Evolutionary conservation across 2,888 invertebrate species (phyloP).

Genomic region (Chloromyia formosa): DNA sequence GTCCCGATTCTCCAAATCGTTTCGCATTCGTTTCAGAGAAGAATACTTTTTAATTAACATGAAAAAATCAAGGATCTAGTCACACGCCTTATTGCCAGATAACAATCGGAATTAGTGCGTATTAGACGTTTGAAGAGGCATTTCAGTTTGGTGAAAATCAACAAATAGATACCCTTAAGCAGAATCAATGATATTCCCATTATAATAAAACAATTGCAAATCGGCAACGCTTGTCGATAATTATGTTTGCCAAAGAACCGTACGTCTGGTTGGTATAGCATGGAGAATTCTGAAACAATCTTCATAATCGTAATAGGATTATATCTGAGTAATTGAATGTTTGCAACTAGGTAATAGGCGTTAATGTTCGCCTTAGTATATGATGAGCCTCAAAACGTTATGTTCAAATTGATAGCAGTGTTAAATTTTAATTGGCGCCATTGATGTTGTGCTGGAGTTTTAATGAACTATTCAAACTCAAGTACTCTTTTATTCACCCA

Average conservation of each 20-base stretch:
- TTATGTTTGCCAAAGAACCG: background rate
- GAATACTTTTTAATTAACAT: too few relatives aligned
- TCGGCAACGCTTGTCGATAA: background rate
- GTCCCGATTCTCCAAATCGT: too few relatives aligned
- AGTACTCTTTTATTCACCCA: background rate
- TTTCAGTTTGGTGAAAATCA: too few relatives aligned
- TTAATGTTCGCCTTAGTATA: background rate
- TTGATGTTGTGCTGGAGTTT: background rate
- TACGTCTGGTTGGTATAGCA: background rate
- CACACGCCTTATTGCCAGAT: too few relatives aligned
- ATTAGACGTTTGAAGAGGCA: too few relatives aligned
- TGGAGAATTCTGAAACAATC: background rate
- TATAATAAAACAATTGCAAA: background rate
- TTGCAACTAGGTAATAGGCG: background rate
- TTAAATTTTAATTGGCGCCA: background rate
- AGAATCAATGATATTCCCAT: too few relatives aligned
- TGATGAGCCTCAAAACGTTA: background rate
- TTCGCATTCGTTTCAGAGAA: too few relatives aligned
- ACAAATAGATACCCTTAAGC: too few relatives aligned
- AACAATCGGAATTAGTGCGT: too few relatives aligned
- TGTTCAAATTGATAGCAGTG: background rate
- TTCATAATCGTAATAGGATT: background rate
- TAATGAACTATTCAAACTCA: background rate
- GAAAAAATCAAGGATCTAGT: too few relatives aligned
- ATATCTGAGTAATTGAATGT: background rate